Conservation (phyloP, 2,113 vertebrate genomes). For the Prolemur simus region DNA sequence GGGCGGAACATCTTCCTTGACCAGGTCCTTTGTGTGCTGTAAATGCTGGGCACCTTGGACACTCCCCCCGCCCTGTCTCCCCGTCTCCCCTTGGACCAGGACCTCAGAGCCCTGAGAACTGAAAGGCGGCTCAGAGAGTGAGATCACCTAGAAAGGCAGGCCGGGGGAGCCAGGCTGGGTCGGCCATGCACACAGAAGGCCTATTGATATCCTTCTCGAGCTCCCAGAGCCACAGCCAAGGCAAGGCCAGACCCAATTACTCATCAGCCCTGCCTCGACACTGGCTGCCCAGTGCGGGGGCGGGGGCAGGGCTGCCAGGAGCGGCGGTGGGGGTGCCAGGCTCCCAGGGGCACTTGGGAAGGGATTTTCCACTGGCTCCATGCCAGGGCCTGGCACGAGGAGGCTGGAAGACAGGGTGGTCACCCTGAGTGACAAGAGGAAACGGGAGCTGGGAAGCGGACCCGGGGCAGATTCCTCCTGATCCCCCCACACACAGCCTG, state of each 20-base stretch:
- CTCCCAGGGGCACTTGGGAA: not conserved
- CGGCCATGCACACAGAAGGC: constrained; percentile 36
- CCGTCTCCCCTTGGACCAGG: not conserved
- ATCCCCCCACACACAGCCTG: not conserved
- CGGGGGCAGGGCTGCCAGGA: not conserved
- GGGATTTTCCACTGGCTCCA: constrained; percentile 37
- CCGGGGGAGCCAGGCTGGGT: not conserved
- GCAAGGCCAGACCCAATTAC: not conserved
- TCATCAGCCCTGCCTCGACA: not conserved
- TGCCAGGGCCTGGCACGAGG: not conserved
- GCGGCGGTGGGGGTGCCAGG: not conserved
- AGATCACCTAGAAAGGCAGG: not conserved
- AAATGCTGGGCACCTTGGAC: not conserved
- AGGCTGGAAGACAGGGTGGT: not conserved
- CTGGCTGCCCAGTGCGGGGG: not conserved
- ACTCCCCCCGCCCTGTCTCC: not conserved
- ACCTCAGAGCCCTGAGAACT: not conserved
- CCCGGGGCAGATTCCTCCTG: not conserved
- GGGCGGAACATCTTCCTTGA: fast-evolving
- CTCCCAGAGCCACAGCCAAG: constrained; percentile 26
- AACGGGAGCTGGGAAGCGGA: not conserved
- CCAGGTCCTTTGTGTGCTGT: not conserved
- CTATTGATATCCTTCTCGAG: constrained; percentile 46
- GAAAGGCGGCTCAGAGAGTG: not conserved
- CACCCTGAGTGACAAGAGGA: not conserved